Percentiles rank a stretch among this genome's conserved stretches.
These are phyloP conservation scores for Ditula angustiorana DNA, from an alignment of 2,888 invertebrate species.

Conservation along the genomic window DNA sequence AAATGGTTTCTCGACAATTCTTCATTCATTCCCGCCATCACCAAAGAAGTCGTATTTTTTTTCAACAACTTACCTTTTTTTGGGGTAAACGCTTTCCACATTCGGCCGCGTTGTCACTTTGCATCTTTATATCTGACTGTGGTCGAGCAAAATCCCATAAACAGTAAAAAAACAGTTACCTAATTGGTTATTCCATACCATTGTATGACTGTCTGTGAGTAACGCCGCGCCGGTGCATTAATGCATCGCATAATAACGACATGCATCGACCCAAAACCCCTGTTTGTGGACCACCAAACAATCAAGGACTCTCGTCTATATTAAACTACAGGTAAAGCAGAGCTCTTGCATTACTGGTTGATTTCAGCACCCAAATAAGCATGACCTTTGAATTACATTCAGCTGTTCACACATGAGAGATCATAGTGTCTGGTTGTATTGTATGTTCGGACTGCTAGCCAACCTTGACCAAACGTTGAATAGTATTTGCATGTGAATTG, in stretches of 20 bases:
- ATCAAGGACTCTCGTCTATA: not conserved
- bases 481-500: constrained; percentile 26
- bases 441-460: constrained; percentile 63
- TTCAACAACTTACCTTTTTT: too few species aligned
- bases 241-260: constrained; percentile 54
- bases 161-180: not conserved
- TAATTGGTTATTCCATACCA: constrained; percentile 11
- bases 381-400: not conserved
- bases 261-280: constrained; percentile 60
- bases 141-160: too few species aligned
- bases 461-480: constrained; percentile 56
- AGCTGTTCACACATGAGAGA: not conserved
- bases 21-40: too few species aligned
- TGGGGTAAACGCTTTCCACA: too few species aligned
- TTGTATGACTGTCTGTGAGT: constrained; percentile 18
- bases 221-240: constrained; percentile 34
- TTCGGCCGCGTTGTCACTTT: too few species aligned
- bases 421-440: constrained; percentile 43
- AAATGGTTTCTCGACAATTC: too few species aligned
- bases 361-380: not conserved
- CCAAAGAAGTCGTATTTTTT: too few species aligned
- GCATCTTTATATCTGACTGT: too few species aligned
- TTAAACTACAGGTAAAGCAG: not conserved
- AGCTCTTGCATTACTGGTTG: constrained; percentile 2
- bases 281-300: constrained; percentile 7